Base-by-base conservation (phyloP, 2,888 invertebrate genomes). In the Oligia latruncula region DNA sequence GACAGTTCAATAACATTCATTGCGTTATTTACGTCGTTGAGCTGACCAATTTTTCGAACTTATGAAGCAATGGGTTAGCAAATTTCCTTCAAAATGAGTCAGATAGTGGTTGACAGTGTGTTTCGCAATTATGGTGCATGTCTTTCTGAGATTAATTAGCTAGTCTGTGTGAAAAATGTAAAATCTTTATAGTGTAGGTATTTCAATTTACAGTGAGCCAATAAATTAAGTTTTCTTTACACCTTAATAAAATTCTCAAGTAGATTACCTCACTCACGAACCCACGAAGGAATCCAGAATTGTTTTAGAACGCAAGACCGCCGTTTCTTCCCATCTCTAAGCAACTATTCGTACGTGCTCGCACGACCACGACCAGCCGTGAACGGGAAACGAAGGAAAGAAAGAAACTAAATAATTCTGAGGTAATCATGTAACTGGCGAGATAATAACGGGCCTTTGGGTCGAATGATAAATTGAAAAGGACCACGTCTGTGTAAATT, bases 361-460 rank as follows among this genome's bases (percentile, higher is more conserved):
- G 67, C 60, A 77, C 73, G 82, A 78, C 76, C 82, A 82, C 74
- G 49, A 20, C 58, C 75, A 15, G 4, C 77, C 79, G 76, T 72
- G 65, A 70, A 73, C 70, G 66, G 73, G 66, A 74, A 72, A 58
- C 17, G 62, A 64, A 40, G 40, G 20, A 40, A 82, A 13, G 40
- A 35, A 81, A 40, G 64, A 77, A 75, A 78, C 80, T 84, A 89
- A 88, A 88, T 88, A 87, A 86, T 89, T 83, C 86, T n/a, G 76
- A 84, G 87, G 87, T 89, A 90, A 90, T 90, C 87, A 90, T 77
- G 89, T 87, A 83, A 88, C 89, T 77, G 78, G 79, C 68, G 52
- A 87, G 89, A 82, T 87, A 88, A 89, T 87, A 90, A 80, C 79
- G 87, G 82, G 74, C 80, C 85, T 68, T 74, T 66, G 77, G 81